Percentiles rank a stretch among this genome's conserved stretches.
These are phyloP conservation scores for Phalanger gymnotis DNA, from an alignment of 2,797 vertebrate species.

Conservation along the genomic window DNA sequence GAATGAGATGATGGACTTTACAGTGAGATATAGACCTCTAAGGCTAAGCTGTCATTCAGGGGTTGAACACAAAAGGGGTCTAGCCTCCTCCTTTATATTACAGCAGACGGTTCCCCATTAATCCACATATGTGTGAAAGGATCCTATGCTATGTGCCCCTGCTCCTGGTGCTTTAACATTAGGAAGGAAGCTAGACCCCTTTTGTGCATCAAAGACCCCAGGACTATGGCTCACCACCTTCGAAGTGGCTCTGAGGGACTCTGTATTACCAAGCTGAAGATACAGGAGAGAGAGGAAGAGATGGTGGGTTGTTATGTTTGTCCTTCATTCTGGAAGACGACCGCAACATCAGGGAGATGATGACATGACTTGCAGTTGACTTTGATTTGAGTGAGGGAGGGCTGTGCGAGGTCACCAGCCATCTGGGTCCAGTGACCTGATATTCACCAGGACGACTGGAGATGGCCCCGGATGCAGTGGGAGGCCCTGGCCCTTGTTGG, in stretches of 20 bases:
- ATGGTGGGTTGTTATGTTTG: too few species aligned
- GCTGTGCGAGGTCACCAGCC: too few species aligned
- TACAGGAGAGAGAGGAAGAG: background rate
- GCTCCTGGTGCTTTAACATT: background rate
- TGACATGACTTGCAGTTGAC: too few species aligned
- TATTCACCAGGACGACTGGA: too few species aligned
- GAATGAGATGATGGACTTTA: background rate
- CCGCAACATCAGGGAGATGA: too few species aligned
- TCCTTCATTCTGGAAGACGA: too few species aligned
- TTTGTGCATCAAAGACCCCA: background rate
- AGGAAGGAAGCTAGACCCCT: background rate
- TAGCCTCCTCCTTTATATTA: background rate
- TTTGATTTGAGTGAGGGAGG: too few species aligned
- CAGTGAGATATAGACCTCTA: background rate
- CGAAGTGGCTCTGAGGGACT: background rate
- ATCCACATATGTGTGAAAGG: background rate
- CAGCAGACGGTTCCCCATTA: background rate
- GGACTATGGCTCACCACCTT: background rate
- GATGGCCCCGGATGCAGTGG: too few species aligned
- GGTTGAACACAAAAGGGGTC: background rate
- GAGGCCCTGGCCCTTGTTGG: too few species aligned
- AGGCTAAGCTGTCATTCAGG: background rate
- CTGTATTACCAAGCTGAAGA: background rate
- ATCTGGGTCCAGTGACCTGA: too few species aligned
- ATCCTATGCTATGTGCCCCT: background rate